Conservation (phyloP, 2,888 invertebrate species). For the Cylloceria caligata region DNA sequence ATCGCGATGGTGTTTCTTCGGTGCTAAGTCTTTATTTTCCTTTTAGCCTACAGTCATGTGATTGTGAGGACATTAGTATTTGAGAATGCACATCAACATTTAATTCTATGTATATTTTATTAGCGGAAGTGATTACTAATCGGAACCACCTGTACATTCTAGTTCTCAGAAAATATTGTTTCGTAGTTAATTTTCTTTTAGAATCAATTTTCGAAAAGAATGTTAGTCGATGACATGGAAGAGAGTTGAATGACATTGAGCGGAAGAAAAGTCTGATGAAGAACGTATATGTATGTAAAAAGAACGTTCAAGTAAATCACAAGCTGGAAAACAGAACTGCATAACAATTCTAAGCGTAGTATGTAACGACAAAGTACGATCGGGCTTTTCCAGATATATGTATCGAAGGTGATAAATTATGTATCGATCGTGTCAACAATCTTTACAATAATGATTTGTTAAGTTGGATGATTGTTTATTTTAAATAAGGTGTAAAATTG, state of each 20-base stretch:
- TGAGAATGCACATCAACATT: background rate
- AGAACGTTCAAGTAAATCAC: slow-evolving; percentile 6
- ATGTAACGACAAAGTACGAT: too few species aligned
- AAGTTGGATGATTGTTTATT: slow-evolving; percentile 23
- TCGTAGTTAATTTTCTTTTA: slow-evolving; percentile 37
- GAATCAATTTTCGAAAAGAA: background rate
- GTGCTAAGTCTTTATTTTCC: background rate
- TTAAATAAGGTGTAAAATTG: slow-evolving; percentile 11
- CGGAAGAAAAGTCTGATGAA: too few species aligned
- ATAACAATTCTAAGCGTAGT: slow-evolving; percentile 3
- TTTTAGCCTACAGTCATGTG: background rate
- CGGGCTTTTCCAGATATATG: too few species aligned
- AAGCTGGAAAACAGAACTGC: background rate
- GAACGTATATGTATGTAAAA: background rate
- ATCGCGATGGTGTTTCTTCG: too few species aligned
- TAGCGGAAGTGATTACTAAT: slow-evolving; percentile 6
- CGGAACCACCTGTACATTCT: slow-evolving; percentile 22
- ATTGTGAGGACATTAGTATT: background rate
- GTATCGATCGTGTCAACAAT: slow-evolving; percentile 19
- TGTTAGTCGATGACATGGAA: background rate
- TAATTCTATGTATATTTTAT: slow-evolving; percentile 4
- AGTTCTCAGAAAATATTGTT: slow-evolving; percentile 40
- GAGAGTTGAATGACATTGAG: background rate
- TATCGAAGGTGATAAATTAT: slow-evolving; percentile 6
- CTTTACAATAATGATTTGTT: slow-evolving; percentile 12